Conservation (phyloP, 1,140 invertebrate genomes). For the Lethrus apterus region DNA sequence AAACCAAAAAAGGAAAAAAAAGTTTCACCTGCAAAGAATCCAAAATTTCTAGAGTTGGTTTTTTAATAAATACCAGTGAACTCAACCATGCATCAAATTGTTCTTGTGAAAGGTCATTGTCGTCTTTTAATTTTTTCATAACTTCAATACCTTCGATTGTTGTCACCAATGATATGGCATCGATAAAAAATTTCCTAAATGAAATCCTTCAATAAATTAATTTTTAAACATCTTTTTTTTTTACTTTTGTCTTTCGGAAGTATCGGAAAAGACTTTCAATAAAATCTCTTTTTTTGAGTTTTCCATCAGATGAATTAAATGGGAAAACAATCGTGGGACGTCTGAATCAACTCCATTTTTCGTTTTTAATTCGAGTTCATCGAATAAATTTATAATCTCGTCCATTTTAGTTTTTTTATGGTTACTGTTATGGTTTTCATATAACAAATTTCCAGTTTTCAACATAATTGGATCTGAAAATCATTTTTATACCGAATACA, state of each 20-base stretch:
- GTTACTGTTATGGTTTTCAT: not conserved
- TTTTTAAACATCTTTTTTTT: not conserved
- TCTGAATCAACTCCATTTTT: constrained; percentile 41
- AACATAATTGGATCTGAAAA: not conserved
- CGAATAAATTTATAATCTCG: constrained; percentile 19
- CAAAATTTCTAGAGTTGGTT: constrained; percentile 9
- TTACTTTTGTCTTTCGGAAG: constrained; percentile 9
- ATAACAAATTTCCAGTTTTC: not conserved
- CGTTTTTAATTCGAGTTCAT: constrained; percentile 18
- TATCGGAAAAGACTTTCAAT: too few species aligned
- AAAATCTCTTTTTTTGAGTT: constrained; percentile 34
- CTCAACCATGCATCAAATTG: constrained; percentile 52
- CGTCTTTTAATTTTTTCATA: constrained; percentile 54
- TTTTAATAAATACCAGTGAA: constrained; percentile 47
- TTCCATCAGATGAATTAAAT: constrained; percentile 43
- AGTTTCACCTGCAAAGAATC: constrained; percentile 14
- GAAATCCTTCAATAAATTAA: constrained; percentile 2
- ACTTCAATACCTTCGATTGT: constrained; percentile 50
- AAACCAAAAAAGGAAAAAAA: not conserved
- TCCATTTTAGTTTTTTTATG: not conserved
- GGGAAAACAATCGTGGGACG: constrained; percentile 45
- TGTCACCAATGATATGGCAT: constrained; percentile 54
- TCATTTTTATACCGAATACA: too few species aligned
- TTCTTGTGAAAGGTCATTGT: constrained; percentile 40
- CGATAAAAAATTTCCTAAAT: constrained; percentile 46